These are phyloP conservation scores for Theodoxus fluviatilis DNA, from an alignment of 2,888 invertebrate species.

Conservation along the genomic window DNA sequence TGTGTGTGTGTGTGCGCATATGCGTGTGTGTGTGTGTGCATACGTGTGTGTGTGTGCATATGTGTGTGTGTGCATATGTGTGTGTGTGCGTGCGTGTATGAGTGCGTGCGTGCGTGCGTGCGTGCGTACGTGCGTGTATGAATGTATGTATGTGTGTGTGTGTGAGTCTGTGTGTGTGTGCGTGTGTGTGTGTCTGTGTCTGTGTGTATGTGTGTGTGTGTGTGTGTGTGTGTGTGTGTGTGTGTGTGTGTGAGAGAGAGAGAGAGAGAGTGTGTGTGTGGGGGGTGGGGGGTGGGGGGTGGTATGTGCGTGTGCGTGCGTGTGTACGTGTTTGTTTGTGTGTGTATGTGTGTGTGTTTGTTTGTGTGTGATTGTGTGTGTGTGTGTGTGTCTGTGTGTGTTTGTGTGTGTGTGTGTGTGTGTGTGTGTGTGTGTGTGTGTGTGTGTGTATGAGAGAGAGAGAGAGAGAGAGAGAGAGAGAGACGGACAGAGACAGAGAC, in stretches of 20 bases:
- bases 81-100: too few relatives aligned
- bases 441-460: conserved; percentile 2
- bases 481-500: too few relatives aligned
- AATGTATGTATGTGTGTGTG: not conserved
- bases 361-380: not conserved
- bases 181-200: conserved; percentile 25
- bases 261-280: not conserved
- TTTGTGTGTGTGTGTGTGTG: conserved; percentile 12
- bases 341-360: not conserved
- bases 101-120: too few relatives aligned
- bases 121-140: too few relatives aligned
- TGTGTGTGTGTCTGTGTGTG: conserved; percentile 12
- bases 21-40: too few relatives aligned
- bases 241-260: not conserved
- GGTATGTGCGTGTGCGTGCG: not conserved
- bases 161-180: not conserved
- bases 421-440: not conserved
- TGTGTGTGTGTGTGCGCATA: too few relatives aligned
- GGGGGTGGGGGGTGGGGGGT: not conserved
- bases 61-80: too few relatives aligned
- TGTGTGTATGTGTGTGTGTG: conserved; percentile 23
- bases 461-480: too few relatives aligned
- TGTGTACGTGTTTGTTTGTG: conserved; percentile 8
- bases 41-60: too few relatives aligned
- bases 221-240: conserved; percentile 23